A percentile compares a stretch with the other conserved stretches of the same genome.
Evolutionary conservation across 2,113 vertebrate species (phyloP).

Genomic region (Dolichallabes microphthalmus): DNA sequence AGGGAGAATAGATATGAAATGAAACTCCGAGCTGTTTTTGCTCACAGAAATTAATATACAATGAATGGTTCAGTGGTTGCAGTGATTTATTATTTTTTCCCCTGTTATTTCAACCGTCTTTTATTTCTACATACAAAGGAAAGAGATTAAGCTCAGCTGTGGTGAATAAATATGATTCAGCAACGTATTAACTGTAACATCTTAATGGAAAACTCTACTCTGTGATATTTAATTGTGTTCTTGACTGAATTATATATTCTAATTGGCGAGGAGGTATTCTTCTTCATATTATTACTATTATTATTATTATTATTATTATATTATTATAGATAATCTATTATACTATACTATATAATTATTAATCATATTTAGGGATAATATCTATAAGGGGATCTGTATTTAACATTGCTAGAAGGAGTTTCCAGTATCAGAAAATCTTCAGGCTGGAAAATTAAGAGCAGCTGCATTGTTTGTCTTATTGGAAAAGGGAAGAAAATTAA

Average conservation of each 20-base stretch:
- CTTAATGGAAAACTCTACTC: not conserved
- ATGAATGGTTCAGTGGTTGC: not conserved
- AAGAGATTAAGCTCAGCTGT: not conserved
- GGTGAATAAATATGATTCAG: not conserved
- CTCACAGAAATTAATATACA: slow-evolving; percentile 26
- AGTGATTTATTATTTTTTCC: not conserved
- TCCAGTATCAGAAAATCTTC: not conserved
- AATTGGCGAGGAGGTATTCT: not conserved
- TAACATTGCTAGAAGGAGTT: not conserved
- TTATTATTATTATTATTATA: not conserved
- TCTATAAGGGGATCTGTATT: not conserved
- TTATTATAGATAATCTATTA: not conserved
- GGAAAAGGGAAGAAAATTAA: too few species aligned
- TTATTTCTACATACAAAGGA: not conserved
- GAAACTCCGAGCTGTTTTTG: not conserved
- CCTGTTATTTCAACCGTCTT: not conserved
- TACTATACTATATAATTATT: not conserved
- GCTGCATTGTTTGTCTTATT: too few species aligned
- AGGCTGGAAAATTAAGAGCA: too few species aligned
- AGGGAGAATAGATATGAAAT: not conserved
- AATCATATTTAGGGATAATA: not conserved
- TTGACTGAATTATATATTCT: not conserved
- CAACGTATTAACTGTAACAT: not conserved
- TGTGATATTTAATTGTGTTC: not conserved
- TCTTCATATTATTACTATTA: too few species aligned